These are phyloP conservation scores for Bombyx mori DNA, from an alignment of 1,140 invertebrate genomes.

Conservation along the genomic window DNA sequence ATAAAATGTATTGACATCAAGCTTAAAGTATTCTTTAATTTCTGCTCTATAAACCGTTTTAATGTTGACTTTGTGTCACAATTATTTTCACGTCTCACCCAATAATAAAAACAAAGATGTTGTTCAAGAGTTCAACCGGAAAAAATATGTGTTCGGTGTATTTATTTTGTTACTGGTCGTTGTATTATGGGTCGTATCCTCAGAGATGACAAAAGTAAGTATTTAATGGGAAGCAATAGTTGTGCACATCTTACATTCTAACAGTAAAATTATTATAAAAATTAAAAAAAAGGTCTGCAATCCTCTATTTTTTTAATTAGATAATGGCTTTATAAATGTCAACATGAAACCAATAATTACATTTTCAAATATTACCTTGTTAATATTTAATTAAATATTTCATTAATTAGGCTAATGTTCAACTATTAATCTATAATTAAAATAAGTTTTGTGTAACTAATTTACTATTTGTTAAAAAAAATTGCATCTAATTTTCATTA, in stretches of 20 bases:
- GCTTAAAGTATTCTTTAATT: too few species aligned
- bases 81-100: constrained; percentile 53
- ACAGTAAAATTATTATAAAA: too few species aligned
- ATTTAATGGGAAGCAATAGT: not conserved
- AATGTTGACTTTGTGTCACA: constrained; percentile 67
- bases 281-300: too few species aligned
- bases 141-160: constrained; percentile 56
- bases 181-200: constrained; percentile 60
- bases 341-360: too few species aligned
- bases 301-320: too few species aligned
- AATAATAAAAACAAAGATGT: constrained; percentile 56
- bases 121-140: constrained; percentile 45
- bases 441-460: not conserved
- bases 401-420: too few species aligned
- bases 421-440: not conserved
- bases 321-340: too few species aligned
- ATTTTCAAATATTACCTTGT: too few species aligned
- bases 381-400: too few species aligned
- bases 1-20: too few species aligned
- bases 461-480: not conserved
- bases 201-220: constrained; percentile 59
- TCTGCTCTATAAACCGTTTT: constrained; percentile 23
- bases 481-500: constrained; percentile 8
- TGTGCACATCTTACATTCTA: too few species aligned
- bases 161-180: constrained; percentile 57